phyloP scores from a whole-genome alignment of 2,888 invertebrate genomes.

The Bembecia ichneumoniformis region DNA sequence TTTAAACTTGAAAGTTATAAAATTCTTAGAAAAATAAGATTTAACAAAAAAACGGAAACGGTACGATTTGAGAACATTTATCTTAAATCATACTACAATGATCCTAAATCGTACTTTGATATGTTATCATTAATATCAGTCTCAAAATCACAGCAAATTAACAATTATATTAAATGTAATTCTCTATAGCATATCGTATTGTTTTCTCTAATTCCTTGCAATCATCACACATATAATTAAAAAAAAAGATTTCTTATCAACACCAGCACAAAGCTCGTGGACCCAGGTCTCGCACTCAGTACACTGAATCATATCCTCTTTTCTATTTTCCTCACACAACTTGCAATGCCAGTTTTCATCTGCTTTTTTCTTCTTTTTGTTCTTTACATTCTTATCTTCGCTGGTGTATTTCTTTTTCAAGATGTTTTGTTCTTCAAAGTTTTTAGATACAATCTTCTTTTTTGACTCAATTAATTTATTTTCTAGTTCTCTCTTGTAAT shows the following conservation, averaged over 20 bases:
- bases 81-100: not conserved
- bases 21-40: constrained; percentile 1
- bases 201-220: constrained; percentile 1
- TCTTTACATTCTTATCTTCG: constrained; percentile 3
- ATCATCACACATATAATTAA: constrained; percentile 1
- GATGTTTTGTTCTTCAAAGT: constrained; percentile 1
- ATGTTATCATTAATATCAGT: constrained; percentile 1
- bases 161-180: not conserved
- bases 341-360: constrained; percentile 6
- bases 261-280: constrained; percentile 8
- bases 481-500: constrained; percentile 7
- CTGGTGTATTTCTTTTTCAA: not conserved
- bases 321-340: constrained; percentile 7
- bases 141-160: not conserved
- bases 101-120: constrained; percentile 1
- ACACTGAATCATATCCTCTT: constrained; percentile 7
- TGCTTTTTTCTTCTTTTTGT: no score
- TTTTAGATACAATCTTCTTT: constrained; percentile 6
- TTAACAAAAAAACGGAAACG: constrained; percentile 1
- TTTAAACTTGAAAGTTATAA: not conserved
- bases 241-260: constrained; percentile 5
- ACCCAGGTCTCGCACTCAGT: constrained; percentile 6
- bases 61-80: constrained; percentile 1
- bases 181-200: not conserved
- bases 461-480: constrained; percentile 7